phyloP scores from a whole-genome alignment of 2,888 invertebrate species.

The Aphelenchoides bicaudatus region DNA sequence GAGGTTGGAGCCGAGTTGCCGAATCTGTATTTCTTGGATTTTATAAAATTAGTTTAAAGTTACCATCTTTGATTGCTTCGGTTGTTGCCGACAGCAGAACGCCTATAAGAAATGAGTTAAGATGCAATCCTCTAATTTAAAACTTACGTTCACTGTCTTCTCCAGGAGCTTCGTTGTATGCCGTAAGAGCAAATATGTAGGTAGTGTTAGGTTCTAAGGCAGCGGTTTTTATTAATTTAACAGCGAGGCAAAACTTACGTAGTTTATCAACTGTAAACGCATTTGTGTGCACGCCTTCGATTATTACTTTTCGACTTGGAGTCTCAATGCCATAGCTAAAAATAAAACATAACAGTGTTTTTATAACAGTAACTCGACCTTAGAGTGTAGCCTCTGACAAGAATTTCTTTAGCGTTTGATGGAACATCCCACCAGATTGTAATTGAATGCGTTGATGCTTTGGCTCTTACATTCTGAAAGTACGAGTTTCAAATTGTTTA shows the following conservation, averaged over 20 bases:
- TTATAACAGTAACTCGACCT: too few species aligned
- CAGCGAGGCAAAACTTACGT: constrained; percentile 31
- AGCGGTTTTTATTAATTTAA: too few species aligned
- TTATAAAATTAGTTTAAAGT: neutral
- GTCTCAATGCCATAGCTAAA: constrained; percentile 55
- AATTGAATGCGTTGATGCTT: constrained; percentile 42
- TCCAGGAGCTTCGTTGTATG: constrained; percentile 58
- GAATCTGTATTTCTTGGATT: neutral
- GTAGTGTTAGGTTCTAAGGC: constrained; percentile 38
- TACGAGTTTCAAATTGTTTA: too few species aligned
- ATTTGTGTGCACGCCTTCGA: constrained; percentile 52
- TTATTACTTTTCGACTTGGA: constrained; percentile 47
- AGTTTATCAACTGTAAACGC: constrained; percentile 50
- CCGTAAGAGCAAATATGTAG: constrained; percentile 55
- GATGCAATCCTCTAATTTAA: too few species aligned
- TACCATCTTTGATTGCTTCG: too few species aligned
- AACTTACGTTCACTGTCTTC: constrained; percentile 55
- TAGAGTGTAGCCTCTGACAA: constrained; percentile 58
- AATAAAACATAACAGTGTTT: too few species aligned
- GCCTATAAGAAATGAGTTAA: too few species aligned
- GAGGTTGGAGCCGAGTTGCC: neutral
- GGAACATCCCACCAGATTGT: constrained; percentile 60
- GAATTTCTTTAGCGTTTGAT: constrained; percentile 38
- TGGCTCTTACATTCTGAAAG: constrained; percentile 47
- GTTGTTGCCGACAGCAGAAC: constrained; percentile 38